Base-by-base conservation (phyloP, 2,888 invertebrate species). In the Ceramica pisi region DNA sequence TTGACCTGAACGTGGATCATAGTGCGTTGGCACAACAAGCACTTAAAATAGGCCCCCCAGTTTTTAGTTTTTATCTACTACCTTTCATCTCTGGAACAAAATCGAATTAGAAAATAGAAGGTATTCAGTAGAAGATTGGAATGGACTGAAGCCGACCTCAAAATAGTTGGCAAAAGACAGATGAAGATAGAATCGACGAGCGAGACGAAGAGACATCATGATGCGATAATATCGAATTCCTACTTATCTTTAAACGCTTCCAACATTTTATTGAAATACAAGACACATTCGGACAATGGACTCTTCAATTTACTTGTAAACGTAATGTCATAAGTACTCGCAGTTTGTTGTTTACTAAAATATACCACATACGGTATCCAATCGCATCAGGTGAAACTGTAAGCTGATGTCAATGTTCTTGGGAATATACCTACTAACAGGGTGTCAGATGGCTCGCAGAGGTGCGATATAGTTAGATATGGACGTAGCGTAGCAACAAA, bases 361-460 rank as follows among this genome's bases (percentile, higher is more conserved):
- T n/a, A n/a, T n/a, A n/a, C n/a, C n/a, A n/a, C 41, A 56, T 50
- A 65, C 44, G 6, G n/a, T 60, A 23, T 55, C 35, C 51, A 38
- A 65, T 75, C 35, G 21, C 59, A 46, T 44, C 48, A 21, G 2
- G 35, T 76, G 41, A 48, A 44, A 38, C 19, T 57, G 61, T 35
- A 76, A 81, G 16, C 10, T 7, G 57, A 81, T 63, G 53, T 44
- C 50, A 62, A 44, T 21, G 41, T 68, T 59, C 82, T 81, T 38
- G 38, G 56, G 51, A 57, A 48, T 51, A 68, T 46, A 31, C 31
- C n/a, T n/a, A 55, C 57, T 48, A n/a, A n/a, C n/a, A 38, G 50
- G 50, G 77, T 77, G 62, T 81, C 78, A 9, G 26, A 55, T 77
- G 10, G 23, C 78, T 59, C 12, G 41, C n/a, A 12, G 31, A 38